Base-by-base conservation (phyloP, 2,888 invertebrate genomes). In the Nematopogon swammerdamellus region DNA sequence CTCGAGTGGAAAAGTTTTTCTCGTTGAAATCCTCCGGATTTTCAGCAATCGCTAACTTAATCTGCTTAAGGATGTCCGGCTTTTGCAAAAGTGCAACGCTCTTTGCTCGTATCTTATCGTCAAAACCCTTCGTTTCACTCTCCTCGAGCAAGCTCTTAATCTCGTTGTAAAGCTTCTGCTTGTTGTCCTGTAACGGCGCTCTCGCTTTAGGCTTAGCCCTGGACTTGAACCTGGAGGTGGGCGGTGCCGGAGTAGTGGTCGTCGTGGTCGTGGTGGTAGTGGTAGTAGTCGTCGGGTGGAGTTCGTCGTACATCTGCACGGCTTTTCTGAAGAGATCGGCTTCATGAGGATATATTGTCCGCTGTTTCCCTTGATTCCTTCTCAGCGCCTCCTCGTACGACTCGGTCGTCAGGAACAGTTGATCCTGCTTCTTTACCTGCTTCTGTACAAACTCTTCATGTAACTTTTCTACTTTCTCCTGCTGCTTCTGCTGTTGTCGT, bases 401-500 rank as follows among this genome's bases (percentile, higher is more conserved):
- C 50, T 80, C 84, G 49, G 85, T 77, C 4, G 80, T 80, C 1
- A 79, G 64, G 56, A 61, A 80, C 45, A 73, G 63, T 53, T 83
- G 83, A 55, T 82, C 67, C 50, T 81, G 74, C 57, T 83, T 84
- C 19, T 85, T 85, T 4, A 88, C 84, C 62, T 92, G 91, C 55
- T 85, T 84, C 55, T 82, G 83, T 0, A 88, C 58, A 59, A 88
- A 88, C 51, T 87, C 86, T 55, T 86, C 84, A 56, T 91, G 90
- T 20, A 89, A 76, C 57, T 85, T 83, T 54, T 89, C 83, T 0
- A 89, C 85, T 61, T 91, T 91, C 59, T 88, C 87, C 59, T 90
- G 85, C 44, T 89, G 87, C 57, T 89, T 89, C 56, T 91, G 84
- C 57, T 91, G 90, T 59, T 90, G 90, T 60, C 88, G 89, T 58